A percentile compares a stretch with the other conserved stretches of the same genome.
Evolutionary conservation across 2,113 vertebrate genomes (phyloP).

Genomic region (Apus apus): DNA sequence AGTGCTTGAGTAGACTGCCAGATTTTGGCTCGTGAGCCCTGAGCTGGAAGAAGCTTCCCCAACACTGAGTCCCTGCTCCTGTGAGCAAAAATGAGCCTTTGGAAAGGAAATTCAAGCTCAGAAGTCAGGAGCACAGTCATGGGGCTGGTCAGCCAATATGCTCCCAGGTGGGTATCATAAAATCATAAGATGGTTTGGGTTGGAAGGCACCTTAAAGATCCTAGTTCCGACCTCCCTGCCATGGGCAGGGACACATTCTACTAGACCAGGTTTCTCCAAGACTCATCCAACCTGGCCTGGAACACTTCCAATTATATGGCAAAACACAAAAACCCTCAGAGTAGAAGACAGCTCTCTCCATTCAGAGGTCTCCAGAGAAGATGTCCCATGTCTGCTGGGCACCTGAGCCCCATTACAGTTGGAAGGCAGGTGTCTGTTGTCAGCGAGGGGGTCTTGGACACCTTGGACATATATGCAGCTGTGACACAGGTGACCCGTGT

Average conservation of each 20-base stretch:
- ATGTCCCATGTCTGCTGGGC: neutral
- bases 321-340: neutral
- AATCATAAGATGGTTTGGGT: too few species aligned
- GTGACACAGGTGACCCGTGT: neutral
- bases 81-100: neutral
- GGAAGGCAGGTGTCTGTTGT: neutral
- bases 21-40: neutral
- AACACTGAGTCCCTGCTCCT: neutral
- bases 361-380: neutral
- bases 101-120: neutral
- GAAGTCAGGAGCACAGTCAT: neutral
- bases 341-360: neutral
- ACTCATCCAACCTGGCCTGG: too few species aligned
- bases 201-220: too few species aligned
- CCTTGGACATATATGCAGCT: neutral
- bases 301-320: too few species aligned
- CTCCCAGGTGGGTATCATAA: neutral
- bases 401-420: neutral
- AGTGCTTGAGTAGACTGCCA: neutral
- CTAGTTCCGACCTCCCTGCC: too few species aligned
- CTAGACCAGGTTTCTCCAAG: too few species aligned
- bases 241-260: too few species aligned
- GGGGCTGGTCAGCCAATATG: neutral
- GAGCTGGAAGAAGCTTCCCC: neutral
- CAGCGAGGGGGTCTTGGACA: neutral